Conservation (phyloP, 2,113 vertebrate species). For the Monarcha castaneiventris region DNA sequence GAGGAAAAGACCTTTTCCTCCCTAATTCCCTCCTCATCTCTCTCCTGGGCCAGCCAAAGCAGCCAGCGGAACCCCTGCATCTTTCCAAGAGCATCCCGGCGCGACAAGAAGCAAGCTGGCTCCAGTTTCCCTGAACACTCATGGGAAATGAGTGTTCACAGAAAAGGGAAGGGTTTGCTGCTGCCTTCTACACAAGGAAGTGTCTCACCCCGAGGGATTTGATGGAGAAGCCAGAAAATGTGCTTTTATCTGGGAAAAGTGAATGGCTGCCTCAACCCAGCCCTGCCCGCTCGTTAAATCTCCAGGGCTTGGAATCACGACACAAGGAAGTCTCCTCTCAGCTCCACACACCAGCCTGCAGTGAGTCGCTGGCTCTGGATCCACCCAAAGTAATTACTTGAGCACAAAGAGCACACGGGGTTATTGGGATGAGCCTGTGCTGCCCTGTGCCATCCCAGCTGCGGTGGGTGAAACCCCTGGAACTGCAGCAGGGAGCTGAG, state of each 20-base stretch:
- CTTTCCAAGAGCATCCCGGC: not conserved
- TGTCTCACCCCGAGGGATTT: not conserved
- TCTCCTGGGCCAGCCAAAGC: fast-evolving
- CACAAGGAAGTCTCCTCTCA: not conserved
- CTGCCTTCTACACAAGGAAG: not conserved
- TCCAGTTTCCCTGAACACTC: fast-evolving
- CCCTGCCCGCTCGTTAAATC: not conserved
- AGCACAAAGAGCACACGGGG: fast-evolving
- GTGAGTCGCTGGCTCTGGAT: fast-evolving
- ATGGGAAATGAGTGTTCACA: not conserved
- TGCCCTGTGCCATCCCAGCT: not conserved
- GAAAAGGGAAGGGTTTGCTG: not conserved
- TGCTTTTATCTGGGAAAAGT: not conserved
- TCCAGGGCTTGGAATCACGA: not conserved
- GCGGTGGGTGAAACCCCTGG: fast-evolving
- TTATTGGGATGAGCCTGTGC: fast-evolving
- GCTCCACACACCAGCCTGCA: fast-evolving
- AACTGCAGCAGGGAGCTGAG: fast-evolving
- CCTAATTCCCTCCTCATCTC: fast-evolving
- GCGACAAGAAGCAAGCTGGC: not conserved
- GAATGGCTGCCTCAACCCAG: fast-evolving
- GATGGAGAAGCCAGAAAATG: not conserved
- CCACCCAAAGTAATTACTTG: not conserved
- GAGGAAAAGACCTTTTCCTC: not conserved
- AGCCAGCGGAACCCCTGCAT: not conserved